Percentiles rank a stretch among this genome's conserved stretches.
Conservation (phyloP, 2,888 invertebrate genomes). For the Acanthosepion pharaonis region DNA sequence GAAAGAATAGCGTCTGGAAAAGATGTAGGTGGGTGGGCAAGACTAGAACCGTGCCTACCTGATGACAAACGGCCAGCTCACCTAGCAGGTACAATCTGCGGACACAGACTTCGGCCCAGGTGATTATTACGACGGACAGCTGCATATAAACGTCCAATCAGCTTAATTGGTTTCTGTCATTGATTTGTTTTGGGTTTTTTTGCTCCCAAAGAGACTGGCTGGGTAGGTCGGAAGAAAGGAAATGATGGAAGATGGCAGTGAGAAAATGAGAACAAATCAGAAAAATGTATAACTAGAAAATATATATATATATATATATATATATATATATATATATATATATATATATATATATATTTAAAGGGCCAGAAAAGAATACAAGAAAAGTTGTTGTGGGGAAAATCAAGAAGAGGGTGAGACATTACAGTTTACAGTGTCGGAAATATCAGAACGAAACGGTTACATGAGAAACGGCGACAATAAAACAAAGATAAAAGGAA, state of each 20-base stretch:
- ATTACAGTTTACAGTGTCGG: too few species aligned
- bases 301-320: too few species aligned
- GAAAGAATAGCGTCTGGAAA: background rate
- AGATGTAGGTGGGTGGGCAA: background rate
- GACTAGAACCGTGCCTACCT: background rate
- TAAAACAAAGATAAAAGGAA: too few species aligned
- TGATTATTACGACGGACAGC: slow-evolving; percentile 33
- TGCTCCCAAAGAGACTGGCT: background rate
- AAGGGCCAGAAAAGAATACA: background rate
- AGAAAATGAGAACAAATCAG: background rate
- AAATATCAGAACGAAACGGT: too few species aligned
- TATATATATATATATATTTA: too few species aligned
- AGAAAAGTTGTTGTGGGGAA: background rate
- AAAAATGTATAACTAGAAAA: background rate
- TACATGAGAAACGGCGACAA: too few species aligned
- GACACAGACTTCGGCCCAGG: background rate
- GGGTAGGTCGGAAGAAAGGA: background rate
- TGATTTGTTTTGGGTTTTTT: background rate
- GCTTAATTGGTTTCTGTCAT: background rate
- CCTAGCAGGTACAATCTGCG: background rate
- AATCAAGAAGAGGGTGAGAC: background rate
- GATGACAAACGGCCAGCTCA: background rate
- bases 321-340: too few species aligned
- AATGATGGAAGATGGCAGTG: background rate
- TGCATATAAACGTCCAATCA: slow-evolving; percentile 9